Evolutionary conservation across 2,113 vertebrate genomes (phyloP).

Genomic region (Myotis yumanensis): DNA sequence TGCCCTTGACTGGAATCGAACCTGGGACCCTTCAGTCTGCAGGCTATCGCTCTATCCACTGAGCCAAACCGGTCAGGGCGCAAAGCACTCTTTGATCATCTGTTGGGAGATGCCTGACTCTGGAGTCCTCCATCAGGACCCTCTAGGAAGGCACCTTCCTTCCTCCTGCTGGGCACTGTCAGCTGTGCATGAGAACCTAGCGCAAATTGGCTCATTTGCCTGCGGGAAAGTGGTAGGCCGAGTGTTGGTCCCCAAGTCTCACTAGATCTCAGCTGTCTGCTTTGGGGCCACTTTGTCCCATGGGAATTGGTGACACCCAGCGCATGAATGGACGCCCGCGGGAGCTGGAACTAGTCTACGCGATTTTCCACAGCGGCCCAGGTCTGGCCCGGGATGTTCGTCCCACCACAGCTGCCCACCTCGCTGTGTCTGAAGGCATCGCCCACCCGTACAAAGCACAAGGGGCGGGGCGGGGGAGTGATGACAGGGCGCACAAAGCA

Average conservation of each 20-base stretch:
- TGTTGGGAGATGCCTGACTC: too few species aligned
- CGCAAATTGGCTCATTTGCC: background rate
- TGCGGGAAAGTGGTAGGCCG: background rate
- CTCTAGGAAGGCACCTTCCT: rapidly evolving
- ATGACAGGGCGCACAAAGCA: too few species aligned
- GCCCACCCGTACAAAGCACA: rapidly evolving
- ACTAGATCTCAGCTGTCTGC: background rate
- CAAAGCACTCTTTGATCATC: background rate
- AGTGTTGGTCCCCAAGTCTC: rapidly evolving
- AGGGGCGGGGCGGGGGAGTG: rapidly evolving
- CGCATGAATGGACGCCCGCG: rapidly evolving
- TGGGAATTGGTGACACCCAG: background rate
- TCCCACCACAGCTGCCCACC: background rate
- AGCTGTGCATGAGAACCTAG: background rate
- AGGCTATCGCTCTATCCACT: too few species aligned
- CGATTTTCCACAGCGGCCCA: background rate
- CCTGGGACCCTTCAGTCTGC: too few species aligned
- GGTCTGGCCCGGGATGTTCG: rapidly evolving
- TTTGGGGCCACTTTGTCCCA: background rate
- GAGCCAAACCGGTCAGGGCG: too few species aligned
- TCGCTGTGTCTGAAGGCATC: background rate
- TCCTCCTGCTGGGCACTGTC: background rate
- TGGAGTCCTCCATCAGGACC: too few species aligned
- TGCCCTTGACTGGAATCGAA: too few species aligned
- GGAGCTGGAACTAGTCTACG: rapidly evolving